These are phyloP conservation scores for Mobula birostris DNA, from an alignment of 2,113 vertebrate genomes.

Conservation along the genomic window DNA sequence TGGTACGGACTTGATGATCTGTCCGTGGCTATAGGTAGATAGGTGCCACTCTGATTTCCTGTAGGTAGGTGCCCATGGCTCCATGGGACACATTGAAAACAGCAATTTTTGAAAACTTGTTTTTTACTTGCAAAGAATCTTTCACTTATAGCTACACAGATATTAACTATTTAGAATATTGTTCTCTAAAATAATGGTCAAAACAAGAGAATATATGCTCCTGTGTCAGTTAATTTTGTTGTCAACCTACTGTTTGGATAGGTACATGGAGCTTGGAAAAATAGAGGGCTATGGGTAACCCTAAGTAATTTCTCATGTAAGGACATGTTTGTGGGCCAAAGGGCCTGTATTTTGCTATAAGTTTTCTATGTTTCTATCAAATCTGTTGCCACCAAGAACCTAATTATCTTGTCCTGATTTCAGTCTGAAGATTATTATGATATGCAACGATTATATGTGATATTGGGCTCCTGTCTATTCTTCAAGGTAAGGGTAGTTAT, in stretches of 20 bases:
- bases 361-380: not conserved
- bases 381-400: conserved; percentile 34
- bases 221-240: not conserved
- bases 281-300: too few species aligned
- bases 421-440: conserved; percentile 90
- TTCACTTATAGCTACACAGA: conserved; percentile 14
- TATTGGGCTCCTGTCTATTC: conserved; percentile 86
- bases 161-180: conserved; percentile 27
- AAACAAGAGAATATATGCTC: not conserved
- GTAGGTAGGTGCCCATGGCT: too few species aligned
- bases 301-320: too few species aligned
- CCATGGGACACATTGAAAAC: not conserved
- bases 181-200: not conserved
- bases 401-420: conserved; percentile 35
- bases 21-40: too few species aligned
- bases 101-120: not conserved
- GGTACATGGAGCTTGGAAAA: too few species aligned
- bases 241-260: not conserved
- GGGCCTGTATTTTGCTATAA: too few species aligned
- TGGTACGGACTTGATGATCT: too few species aligned
- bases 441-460: conserved; percentile 81
- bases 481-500: conserved; percentile 71
- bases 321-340: too few species aligned
- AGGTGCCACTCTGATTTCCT: too few species aligned
- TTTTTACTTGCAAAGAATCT: not conserved